Conservation (phyloP, 2,888 invertebrate species). For the Chaetoderma sp. region DNA sequence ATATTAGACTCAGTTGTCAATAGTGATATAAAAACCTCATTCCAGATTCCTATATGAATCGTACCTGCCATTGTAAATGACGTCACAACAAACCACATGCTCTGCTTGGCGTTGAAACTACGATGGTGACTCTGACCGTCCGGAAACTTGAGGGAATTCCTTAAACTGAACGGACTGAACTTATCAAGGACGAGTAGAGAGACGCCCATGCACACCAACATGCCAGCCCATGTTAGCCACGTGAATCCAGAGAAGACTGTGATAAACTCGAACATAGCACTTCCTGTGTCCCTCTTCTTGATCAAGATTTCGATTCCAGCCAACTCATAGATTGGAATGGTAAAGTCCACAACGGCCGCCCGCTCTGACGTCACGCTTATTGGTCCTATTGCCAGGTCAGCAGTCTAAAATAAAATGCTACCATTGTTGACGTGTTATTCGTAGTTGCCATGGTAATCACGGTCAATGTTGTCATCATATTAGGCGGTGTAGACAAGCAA, state of each 20-base stretch:
- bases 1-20: too few species aligned
- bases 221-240: conserved; percentile 84
- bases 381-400: conserved; percentile 85
- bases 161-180: conserved; percentile 85
- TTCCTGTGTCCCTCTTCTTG: conserved; percentile 83
- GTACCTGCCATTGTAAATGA: conserved; percentile 86
- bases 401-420: conserved; percentile 75
- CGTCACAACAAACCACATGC: conserved; percentile 93
- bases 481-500: too few species aligned
- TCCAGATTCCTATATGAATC: too few species aligned
- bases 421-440: too few species aligned
- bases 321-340: conserved; percentile 91
- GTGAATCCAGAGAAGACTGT: conserved; percentile 88
- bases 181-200: conserved; percentile 91
- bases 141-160: conserved; percentile 77
- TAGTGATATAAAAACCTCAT: too few species aligned
- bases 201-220: conserved; percentile 83
- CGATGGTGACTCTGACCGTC: not conserved
- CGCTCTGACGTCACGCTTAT: conserved; percentile 91
- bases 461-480: too few species aligned
- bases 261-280: conserved; percentile 93
- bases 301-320: conserved; percentile 92
- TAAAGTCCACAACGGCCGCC: conserved; percentile 90
- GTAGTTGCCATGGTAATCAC: too few species aligned
- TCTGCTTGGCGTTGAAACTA: conserved; percentile 81